Base-by-base conservation (phyloP, 1,140 invertebrate species). In the Drosophila serrata region DNA sequence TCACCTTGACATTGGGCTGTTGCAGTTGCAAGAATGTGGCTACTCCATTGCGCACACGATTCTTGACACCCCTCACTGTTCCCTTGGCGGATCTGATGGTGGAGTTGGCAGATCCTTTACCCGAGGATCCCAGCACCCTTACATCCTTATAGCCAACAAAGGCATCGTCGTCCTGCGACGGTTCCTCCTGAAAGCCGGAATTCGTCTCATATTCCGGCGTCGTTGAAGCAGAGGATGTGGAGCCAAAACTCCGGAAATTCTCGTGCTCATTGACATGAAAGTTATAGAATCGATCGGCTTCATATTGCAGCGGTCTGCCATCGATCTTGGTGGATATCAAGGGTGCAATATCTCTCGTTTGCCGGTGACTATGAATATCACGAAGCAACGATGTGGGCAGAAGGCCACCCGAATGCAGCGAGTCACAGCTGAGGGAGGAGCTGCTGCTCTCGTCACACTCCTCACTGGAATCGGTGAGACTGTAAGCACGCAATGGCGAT, bases 11-110 rank as follows among this genome's bases (percentile, higher is more conserved):
- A 42, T 94, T 95, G 42, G 95, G 93, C 73, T 94, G 94, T 77
- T 96, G 96, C 79, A 97, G 95, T 85, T 97, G 96, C 15, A 98
- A 94, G 93, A 99, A 99, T 6, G 98, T 98, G 15, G 97, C 97
- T 81, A 99, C 99, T 70, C 98, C 98, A 55, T 97, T 97, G 79
- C 97, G 94, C 24, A 99, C 98, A 80, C 98, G 94, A 94, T 99
- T 99, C 93, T 97, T 98, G 48, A 98, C 97, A 49, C 98, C 98
- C 19, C 98, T 94, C 60, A 99, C 96, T 4, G 97, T 98, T 33
- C 98, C 98, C 92, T 97, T 97, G 67, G 96, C 95, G 94, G 98
- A 99, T 75, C 95, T 94, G 90, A 98, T 98, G 55, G 97, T 96
- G 5, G 95, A 58, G 7, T 42, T 96, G 95, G 27, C 94, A 93